Conservation (phyloP, 2,888 invertebrate genomes). For the Crocallis elinguaria region DNA sequence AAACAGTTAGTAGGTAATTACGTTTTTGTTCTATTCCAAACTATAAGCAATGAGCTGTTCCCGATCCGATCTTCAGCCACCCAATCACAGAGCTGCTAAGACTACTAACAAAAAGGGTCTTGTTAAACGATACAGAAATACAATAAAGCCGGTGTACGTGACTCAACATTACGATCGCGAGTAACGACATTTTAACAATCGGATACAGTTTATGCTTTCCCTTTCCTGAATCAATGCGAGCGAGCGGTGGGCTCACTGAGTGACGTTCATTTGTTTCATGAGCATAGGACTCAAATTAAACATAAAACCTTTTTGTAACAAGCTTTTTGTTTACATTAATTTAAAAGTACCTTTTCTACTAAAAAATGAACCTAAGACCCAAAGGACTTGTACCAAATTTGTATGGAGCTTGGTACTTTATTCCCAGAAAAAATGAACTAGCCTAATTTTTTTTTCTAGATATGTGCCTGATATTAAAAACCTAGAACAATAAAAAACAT, state of each 20-base stretch:
- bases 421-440: too few relatives aligned
- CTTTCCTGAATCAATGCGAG: constrained; percentile 36
- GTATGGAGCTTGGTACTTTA: too few relatives aligned
- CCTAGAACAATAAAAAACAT: too few relatives aligned
- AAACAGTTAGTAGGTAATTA: constrained; percentile 1
- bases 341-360: too few relatives aligned
- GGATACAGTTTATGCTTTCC: constrained; percentile 38
- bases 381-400: too few relatives aligned
- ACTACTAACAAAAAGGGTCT: constrained; percentile 31
- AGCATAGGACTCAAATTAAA: too few relatives aligned
- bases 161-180: constrained; percentile 39
- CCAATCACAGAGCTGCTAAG: constrained; percentile 32
- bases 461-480: too few relatives aligned
- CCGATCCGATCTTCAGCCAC: constrained; percentile 10
- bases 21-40: constrained; percentile 14
- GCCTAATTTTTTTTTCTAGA: too few relatives aligned
- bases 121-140: constrained; percentile 42
- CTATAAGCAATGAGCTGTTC: constrained; percentile 16
- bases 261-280: neutral
- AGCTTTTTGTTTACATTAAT: too few relatives aligned
- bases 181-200: constrained; percentile 42
- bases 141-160: constrained; percentile 38
- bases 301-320: too few relatives aligned
- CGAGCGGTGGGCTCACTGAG: constrained; percentile 1
- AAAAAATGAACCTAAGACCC: too few relatives aligned